Base-by-base conservation (phyloP, 2,888 invertebrate genomes). In the Meliscaeva auricollis region DNA sequence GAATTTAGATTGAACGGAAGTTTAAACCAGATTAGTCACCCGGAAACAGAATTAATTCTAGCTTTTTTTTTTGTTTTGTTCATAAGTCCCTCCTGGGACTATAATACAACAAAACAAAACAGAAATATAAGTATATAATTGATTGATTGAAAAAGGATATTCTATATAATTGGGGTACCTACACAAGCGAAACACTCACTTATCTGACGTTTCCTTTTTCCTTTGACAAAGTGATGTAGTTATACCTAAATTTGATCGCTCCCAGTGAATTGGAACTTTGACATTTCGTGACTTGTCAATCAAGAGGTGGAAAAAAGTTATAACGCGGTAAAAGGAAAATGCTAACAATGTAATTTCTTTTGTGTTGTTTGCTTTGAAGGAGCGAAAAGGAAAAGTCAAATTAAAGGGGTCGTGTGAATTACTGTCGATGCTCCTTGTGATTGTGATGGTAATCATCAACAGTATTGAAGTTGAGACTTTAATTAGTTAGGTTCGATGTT, bases 221-320 rank as follows among this genome's bases (percentile, higher is more conserved):
- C 44, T 58, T 75, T 68, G 62, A 30, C 17, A 44, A 38, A 8
- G 26, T 48, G 11, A n/a, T 7, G 9, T 17, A 38, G 11, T 3
- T 3, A 8, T 11, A 11, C 26, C 26, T 26, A 26, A 3, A 26
- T 26, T 11, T 32, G 8, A 15, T 8, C 4, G 15, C 9, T 11
- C 3, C 9, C 8, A 26, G 41, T 15, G 1, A 30, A 30, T 7
- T 48, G n/a, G 46, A 66, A 41, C 73, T 72, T 52, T 73, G 78
- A 58, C 72, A 79, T 72, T 79, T 73, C 73, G 78, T 79, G 72
- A 73, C 66, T 41, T 58, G 58, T 35, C 50, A 66, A 58, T 72
- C 11, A 17, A 48, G 17, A 8, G 48, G 32, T 20, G 17, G 11
- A n/a, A 35, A 11, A 2, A 38, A 9, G 41, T 35, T 44, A 62